Evolutionary conservation across 2,797 vertebrate species (phyloP).

Genomic region (Sitta carolinensis): DNA sequence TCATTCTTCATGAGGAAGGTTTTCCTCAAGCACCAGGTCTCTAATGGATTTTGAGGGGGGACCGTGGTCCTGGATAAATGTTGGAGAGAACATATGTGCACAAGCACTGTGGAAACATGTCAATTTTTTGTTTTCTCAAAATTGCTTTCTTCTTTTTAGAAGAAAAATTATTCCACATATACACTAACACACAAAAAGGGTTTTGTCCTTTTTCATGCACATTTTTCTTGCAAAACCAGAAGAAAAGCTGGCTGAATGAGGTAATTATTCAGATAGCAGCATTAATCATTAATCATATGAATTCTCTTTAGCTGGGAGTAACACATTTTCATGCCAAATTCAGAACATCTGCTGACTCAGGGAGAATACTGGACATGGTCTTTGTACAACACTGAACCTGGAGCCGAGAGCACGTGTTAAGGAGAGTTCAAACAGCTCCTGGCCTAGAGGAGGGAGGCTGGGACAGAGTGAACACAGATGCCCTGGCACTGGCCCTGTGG

Average conservation of each 20-base stretch:
- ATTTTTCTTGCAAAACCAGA: background rate
- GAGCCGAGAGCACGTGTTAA: background rate
- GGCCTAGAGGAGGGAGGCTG: background rate
- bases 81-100: background rate
- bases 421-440: background rate
- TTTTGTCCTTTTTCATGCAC: background rate
- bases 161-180: background rate
- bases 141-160: background rate
- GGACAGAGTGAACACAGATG: rapidly evolving
- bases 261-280: background rate
- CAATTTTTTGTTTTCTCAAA: background rate
- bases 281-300: background rate
- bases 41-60: background rate
- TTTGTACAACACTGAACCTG: background rate
- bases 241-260: background rate
- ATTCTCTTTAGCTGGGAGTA: background rate
- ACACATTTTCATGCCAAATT: background rate
- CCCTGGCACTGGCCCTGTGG: background rate
- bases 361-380: background rate
- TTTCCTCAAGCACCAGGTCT: background rate
- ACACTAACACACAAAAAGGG: background rate
- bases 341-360: constrained; percentile 5
- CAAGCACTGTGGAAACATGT: background rate
- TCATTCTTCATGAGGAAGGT: background rate
- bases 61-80: background rate